Percentiles rank a stretch among this genome's conserved stretches.
Conservation (phyloP, 2,797 vertebrate species). For the Rhinichthys osculus region DNA sequence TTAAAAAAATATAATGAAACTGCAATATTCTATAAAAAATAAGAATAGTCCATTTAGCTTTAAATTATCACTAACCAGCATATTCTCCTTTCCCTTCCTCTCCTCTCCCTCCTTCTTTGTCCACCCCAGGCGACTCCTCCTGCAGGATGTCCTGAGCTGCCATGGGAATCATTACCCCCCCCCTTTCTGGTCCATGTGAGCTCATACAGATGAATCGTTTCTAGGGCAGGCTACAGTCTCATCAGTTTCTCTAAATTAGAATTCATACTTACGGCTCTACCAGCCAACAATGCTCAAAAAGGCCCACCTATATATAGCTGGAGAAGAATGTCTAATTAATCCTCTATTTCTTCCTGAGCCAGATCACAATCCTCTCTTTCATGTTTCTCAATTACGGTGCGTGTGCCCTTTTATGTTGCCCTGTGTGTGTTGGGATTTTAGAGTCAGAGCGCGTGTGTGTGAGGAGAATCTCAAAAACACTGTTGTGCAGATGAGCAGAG, state of each 20-base stretch:
- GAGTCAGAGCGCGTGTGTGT: constrained; percentile 59
- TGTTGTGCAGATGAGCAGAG: constrained; percentile 59
- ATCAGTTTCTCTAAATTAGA: constrained; percentile 76
- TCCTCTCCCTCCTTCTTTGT: constrained; percentile 29
- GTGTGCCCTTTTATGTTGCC: constrained; percentile 62
- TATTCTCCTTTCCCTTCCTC: not conserved
- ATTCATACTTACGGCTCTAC: constrained; percentile 69
- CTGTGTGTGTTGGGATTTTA: constrained; percentile 62
- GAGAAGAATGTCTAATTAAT: constrained; percentile 77
- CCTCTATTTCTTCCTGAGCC: constrained; percentile 65
- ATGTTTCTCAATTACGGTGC: constrained; percentile 71
- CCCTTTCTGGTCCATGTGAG: constrained; percentile 45
- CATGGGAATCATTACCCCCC: constrained; percentile 30
- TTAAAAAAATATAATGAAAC: not conserved
- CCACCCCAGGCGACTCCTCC: constrained; percentile 46
- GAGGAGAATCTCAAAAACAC: constrained; percentile 71
- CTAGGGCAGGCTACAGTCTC: constrained; percentile 70
- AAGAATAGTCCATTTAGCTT: not conserved
- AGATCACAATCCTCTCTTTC: constrained; percentile 54
- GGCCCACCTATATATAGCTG: constrained; percentile 70
- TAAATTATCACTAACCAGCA: not conserved
- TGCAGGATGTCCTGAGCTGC: constrained; percentile 31
- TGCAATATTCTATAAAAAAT: not conserved
- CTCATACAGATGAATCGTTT: constrained; percentile 71
- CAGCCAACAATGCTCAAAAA: constrained; percentile 59